These are phyloP conservation scores for Matsumyia berberina DNA, from an alignment of 2,888 invertebrate genomes.

Conservation along the genomic window DNA sequence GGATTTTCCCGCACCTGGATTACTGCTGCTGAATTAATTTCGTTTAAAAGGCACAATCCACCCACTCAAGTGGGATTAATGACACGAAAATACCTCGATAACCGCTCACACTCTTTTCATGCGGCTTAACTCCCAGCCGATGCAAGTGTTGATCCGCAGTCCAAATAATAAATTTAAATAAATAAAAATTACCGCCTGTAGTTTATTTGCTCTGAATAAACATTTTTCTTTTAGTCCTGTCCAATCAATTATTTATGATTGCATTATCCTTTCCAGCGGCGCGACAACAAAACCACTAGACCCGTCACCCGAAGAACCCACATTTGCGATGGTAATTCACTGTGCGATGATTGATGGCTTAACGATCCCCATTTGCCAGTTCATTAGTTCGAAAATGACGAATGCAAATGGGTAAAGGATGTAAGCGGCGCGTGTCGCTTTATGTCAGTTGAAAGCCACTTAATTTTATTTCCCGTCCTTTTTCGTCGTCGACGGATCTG, in stretches of 20 bases:
- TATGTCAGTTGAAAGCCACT: constrained; percentile 23
- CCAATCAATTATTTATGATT: constrained; percentile 59
- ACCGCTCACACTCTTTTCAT: too few species aligned
- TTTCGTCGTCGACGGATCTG: neutral
- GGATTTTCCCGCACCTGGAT: too few species aligned
- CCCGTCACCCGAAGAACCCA: constrained; percentile 12
- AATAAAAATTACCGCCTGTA: constrained; percentile 35
- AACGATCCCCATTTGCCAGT: constrained; percentile 70
- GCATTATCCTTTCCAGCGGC: constrained; percentile 39
- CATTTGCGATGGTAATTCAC: constrained; percentile 36
- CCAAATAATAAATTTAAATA: neutral
- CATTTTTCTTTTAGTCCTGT: constrained; percentile 22
- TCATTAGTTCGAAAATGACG: constrained; percentile 63
- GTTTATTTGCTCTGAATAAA: constrained; percentile 32
- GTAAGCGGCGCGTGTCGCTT: constrained; percentile 10
- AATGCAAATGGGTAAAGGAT: constrained; percentile 45
- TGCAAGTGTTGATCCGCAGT: too few species aligned
- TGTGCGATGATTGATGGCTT: constrained; percentile 65
- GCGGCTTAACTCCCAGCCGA: too few species aligned
- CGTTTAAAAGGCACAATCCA: too few species aligned
- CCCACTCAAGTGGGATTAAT: too few species aligned
- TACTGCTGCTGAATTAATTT: too few species aligned
- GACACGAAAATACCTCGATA: too few species aligned
- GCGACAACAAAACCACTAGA: constrained; percentile 9
- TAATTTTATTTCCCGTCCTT: neutral